A percentile compares a stretch with the other conserved stretches of the same genome.
phyloP scores from a whole-genome alignment of 2,888 invertebrate species.

The Harpalus rubripes region DNA sequence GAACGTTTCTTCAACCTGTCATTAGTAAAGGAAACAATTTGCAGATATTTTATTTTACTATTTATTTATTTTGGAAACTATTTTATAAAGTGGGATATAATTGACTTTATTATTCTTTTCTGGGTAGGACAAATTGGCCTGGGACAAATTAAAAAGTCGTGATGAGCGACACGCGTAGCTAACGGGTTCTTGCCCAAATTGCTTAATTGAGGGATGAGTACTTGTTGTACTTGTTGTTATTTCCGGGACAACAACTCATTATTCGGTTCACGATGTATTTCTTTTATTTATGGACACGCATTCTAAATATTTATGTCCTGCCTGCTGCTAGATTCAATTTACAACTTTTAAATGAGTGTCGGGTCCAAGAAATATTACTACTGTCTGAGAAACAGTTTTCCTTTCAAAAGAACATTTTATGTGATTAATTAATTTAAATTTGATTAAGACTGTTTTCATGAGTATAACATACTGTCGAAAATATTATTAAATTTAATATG shows the following conservation, averaged over 20 bases:
- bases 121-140: not conserved
- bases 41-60: too few species aligned
- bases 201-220: constrained; percentile 49
- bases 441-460: not conserved
- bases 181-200: constrained; percentile 41
- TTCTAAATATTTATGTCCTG: constrained; percentile 46
- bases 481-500: not conserved
- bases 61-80: too few species aligned
- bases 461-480: not conserved
- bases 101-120: not conserved
- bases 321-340: constrained; percentile 48
- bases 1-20: too few species aligned
- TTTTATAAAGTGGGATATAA: too few species aligned
- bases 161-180: constrained; percentile 29
- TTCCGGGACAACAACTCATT: constrained; percentile 42
- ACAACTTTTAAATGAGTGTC: not conserved
- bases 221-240: constrained; percentile 44
- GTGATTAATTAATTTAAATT: not conserved
- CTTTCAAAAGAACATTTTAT: not conserved
- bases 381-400: not conserved
- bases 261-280: constrained; percentile 21
- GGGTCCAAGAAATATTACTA: not conserved
- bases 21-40: too few species aligned
- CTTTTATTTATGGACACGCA: constrained; percentile 51
- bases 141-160: not conserved